phyloP scores from a whole-genome alignment of 2,113 vertebrate genomes.

The Cynoglossus semilaevis region DNA sequence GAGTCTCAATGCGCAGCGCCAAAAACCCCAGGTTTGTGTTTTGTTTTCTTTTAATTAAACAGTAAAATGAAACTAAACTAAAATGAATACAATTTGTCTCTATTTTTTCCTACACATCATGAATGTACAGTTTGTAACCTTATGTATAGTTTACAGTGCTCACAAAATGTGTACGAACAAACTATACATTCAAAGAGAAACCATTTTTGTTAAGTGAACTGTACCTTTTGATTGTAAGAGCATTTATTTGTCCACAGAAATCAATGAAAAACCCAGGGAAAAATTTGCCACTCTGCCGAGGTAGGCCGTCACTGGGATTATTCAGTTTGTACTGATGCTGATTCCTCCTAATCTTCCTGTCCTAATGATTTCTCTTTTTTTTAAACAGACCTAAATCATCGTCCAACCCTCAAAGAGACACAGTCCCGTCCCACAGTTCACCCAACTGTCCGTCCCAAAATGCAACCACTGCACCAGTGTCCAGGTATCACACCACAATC shows the following conservation, averaged over 20 bases:
- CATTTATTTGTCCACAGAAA: constrained; percentile 65
- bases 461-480: constrained; percentile 15
- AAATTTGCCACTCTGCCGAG: constrained; percentile 78
- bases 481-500: constrained; percentile 46
- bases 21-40: background rate
- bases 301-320: constrained; percentile 49
- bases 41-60: background rate
- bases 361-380: constrained; percentile 37
- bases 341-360: too few relatives aligned
- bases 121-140: too few relatives aligned
- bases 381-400: constrained; percentile 59
- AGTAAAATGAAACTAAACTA: too few relatives aligned
- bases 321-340: background rate
- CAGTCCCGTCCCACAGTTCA: constrained; percentile 18
- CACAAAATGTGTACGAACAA: too few relatives aligned
- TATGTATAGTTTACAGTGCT: too few relatives aligned
- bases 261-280: constrained; percentile 76
- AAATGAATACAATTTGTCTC: too few relatives aligned
- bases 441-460: constrained; percentile 8
- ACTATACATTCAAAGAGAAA: too few relatives aligned
- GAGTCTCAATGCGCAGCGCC: background rate
- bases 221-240: too few relatives aligned
- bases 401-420: constrained; percentile 42
- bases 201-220: too few relatives aligned
- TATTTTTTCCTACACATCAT: too few relatives aligned